Percentiles rank a stretch among this genome's conserved stretches.
phyloP scores from a whole-genome alignment of 2,113 vertebrate genomes.

The Accipiter cooperii region DNA sequence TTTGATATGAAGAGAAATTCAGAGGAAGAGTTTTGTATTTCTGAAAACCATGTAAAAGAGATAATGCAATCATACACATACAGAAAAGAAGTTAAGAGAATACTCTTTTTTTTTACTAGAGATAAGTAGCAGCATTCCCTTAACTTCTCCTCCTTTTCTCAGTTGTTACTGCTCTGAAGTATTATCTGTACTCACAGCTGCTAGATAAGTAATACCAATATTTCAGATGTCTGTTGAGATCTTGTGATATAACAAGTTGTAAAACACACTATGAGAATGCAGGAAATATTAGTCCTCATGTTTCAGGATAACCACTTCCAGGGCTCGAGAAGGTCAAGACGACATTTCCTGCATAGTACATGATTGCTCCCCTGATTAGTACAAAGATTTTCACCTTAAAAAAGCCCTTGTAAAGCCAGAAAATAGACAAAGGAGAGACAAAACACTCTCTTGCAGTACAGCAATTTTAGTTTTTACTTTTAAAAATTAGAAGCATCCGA shows the following conservation, averaged over 20 bases:
- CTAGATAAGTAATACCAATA: background rate
- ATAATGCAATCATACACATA: background rate
- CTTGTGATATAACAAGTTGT: background rate
- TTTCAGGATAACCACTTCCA: conserved; percentile 41
- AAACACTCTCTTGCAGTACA: background rate
- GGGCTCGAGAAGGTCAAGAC: background rate
- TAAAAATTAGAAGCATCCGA: background rate
- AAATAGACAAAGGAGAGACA: background rate
- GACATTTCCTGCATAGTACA: background rate
- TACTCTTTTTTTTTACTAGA: background rate
- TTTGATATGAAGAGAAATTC: background rate
- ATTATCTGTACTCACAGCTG: background rate
- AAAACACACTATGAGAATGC: background rate
- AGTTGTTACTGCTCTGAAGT: background rate
- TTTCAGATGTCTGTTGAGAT: background rate
- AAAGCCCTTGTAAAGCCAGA: background rate
- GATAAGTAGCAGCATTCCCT: background rate
- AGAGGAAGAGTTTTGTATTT: background rate
- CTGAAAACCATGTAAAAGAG: background rate
- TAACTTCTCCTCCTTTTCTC: background rate
- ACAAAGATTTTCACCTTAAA: conserved; percentile 1
- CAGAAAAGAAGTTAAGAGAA: background rate
- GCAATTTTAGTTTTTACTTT: background rate
- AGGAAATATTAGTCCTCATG: conserved; percentile 49
- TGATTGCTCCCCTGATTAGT: background rate